Conservation (phyloP, 2,113 vertebrate genomes). For the Scatophagus argus region DNA sequence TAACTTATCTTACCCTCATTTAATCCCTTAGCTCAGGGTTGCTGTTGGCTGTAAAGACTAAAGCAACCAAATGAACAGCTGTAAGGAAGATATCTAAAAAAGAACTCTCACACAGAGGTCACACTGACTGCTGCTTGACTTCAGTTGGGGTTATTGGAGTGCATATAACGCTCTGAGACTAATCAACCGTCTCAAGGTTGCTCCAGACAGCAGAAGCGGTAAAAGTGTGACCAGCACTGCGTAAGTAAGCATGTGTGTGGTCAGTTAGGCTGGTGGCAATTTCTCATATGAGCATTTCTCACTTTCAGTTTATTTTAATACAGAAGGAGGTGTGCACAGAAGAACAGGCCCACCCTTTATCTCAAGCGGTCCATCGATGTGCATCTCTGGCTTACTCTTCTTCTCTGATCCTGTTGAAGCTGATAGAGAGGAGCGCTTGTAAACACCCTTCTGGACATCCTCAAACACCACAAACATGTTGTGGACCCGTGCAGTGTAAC, state of each 20-base stretch:
- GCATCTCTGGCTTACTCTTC: slow-evolving; percentile 82
- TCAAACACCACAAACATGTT: slow-evolving; percentile 97
- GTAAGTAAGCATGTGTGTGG: not conserved
- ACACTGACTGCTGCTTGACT: not conserved
- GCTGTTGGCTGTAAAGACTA: not conserved
- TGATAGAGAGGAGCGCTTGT: slow-evolving; percentile 88
- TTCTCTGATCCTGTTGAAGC: slow-evolving; percentile 77
- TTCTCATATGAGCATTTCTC: too few species aligned
- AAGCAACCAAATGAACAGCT: too few species aligned
- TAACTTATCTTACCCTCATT: not conserved
- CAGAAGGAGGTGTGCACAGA: not conserved
- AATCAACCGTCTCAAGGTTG: not conserved
- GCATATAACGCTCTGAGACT: not conserved
- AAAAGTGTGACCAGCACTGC: not conserved
- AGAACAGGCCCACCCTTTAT: slow-evolving; percentile 88
- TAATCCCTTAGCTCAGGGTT: not conserved
- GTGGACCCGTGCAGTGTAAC: slow-evolving; percentile 95
- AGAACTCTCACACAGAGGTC: not conserved
- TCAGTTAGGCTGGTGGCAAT: not conserved
- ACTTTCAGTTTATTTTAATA: not conserved
- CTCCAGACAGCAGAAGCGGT: not conserved
- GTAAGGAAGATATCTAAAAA: not conserved
- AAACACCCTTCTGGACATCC: slow-evolving; percentile 94
- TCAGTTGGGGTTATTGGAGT: not conserved
- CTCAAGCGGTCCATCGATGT: slow-evolving; percentile 88